These are phyloP conservation scores for Eriocheir sinensis DNA, from an alignment of 1,140 invertebrate species.

Conservation along the genomic window DNA sequence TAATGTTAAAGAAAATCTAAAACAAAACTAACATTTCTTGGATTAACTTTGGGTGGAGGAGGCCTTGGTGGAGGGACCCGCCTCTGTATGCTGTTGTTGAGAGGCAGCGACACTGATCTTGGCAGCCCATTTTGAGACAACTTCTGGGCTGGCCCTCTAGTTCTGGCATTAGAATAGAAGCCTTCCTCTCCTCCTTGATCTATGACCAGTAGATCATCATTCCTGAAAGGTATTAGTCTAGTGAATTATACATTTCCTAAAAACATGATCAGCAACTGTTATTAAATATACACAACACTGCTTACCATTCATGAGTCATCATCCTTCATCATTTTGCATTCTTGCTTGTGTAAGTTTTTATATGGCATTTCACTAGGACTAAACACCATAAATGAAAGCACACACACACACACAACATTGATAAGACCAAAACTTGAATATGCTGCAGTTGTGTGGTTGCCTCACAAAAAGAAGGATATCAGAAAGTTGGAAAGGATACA, in stretches of 20 bases:
- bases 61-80: conserved; percentile 17
- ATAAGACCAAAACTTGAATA: no score
- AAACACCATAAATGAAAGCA: no score
- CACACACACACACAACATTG: no score
- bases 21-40: not conserved
- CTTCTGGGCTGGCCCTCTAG: not conserved
- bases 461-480: no score
- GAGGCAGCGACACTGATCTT: conserved; percentile 31
- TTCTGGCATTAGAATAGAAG: not conserved
- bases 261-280: no score
- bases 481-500: no score
- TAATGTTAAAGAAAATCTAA: not conserved
- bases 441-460: no score
- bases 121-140: conserved; percentile 17
- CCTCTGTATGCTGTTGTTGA: conserved; percentile 32
- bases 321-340: no score
- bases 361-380: no score
- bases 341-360: no score
- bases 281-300: no score
- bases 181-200: not conserved
- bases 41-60: conserved; percentile 30
- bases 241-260: not conserved
- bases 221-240: not conserved
- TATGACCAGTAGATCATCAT: conserved; percentile 52
- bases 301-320: no score